Percentiles rank a stretch among this genome's conserved stretches.
Evolutionary conservation across 2,113 vertebrate genomes (phyloP).

Genomic region (Zosterops borbonicus): DNA sequence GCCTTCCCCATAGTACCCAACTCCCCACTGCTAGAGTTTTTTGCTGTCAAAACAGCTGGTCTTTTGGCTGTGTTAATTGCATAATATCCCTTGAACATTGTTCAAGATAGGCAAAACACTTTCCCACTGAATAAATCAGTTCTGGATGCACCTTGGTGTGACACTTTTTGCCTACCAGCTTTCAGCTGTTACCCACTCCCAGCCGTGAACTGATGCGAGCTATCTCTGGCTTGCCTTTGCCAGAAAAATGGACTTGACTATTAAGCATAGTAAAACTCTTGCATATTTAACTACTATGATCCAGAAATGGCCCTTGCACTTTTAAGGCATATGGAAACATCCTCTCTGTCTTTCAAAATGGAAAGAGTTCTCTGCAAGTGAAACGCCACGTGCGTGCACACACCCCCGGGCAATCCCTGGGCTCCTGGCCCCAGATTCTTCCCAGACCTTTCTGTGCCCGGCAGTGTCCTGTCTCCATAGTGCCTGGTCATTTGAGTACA

Average conservation of each 20-base stretch:
- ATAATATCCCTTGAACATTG: neutral
- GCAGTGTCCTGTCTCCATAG: neutral
- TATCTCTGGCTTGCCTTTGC: constrained; percentile 53
- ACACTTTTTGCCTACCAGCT: constrained; percentile 24
- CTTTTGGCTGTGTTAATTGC: constrained; percentile 10
- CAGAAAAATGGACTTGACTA: constrained; percentile 59
- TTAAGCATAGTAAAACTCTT: constrained; percentile 31
- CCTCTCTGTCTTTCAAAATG: constrained; percentile 66
- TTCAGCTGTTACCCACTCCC: constrained; percentile 39
- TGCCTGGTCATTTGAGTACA: constrained; percentile 1
- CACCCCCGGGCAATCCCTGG: fast-evolving
- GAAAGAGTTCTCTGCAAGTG: neutral
- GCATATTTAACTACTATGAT: constrained; percentile 60
- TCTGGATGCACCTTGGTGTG: constrained; percentile 55
- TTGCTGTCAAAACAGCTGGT: neutral
- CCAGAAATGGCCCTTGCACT: constrained; percentile 68
- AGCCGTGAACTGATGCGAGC: neutral
- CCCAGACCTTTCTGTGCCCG: neutral
- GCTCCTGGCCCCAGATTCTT: neutral
- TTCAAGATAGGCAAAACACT: constrained; percentile 29
- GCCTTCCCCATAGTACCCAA: neutral
- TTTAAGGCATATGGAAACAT: constrained; percentile 64
- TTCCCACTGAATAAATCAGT: constrained; percentile 39
- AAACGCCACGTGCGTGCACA: fast-evolving
- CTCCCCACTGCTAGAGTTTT: constrained; percentile 14